Conservation (phyloP, 2,797 vertebrate genomes). For the Peromyscus melanophrys region DNA sequence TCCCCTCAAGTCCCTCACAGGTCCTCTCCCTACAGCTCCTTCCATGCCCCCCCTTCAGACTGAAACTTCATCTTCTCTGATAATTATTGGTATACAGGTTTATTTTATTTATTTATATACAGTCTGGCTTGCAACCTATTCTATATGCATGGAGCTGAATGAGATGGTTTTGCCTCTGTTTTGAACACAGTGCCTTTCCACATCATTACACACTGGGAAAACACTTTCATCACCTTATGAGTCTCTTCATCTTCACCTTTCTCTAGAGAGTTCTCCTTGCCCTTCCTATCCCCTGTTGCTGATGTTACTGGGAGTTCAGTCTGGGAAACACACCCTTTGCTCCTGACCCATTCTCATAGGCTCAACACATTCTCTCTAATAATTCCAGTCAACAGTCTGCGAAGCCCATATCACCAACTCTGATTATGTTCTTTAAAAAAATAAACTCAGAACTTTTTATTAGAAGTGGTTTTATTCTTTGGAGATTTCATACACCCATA, state of each 20-base stretch:
- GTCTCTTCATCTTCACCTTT: background rate
- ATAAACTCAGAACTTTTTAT: background rate
- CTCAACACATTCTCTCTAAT: background rate
- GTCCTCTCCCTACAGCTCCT: background rate
- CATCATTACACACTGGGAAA: background rate
- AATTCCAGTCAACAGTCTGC: background rate
- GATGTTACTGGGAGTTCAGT: background rate
- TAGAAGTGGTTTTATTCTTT: background rate
- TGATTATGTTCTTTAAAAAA: background rate
- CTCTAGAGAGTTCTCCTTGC: background rate
- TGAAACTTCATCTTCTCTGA: background rate
- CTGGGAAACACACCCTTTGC: background rate
- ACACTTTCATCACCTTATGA: background rate
- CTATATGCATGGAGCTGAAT: background rate
- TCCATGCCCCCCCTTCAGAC: background rate
- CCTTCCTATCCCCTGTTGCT: background rate
- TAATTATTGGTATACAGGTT: background rate
- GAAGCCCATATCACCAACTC: background rate
- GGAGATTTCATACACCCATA: too few species aligned
- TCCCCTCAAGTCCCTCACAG: background rate
- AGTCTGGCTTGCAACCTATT: background rate
- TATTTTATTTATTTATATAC: too few species aligned
- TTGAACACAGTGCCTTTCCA: background rate
- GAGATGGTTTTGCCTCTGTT: background rate
- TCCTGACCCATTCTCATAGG: background rate